A percentile compares a stretch with the other conserved stretches of the same genome.
Evolutionary conservation across 1,140 invertebrate species (phyloP).

Genomic region (Cherax quadricarinatus): DNA sequence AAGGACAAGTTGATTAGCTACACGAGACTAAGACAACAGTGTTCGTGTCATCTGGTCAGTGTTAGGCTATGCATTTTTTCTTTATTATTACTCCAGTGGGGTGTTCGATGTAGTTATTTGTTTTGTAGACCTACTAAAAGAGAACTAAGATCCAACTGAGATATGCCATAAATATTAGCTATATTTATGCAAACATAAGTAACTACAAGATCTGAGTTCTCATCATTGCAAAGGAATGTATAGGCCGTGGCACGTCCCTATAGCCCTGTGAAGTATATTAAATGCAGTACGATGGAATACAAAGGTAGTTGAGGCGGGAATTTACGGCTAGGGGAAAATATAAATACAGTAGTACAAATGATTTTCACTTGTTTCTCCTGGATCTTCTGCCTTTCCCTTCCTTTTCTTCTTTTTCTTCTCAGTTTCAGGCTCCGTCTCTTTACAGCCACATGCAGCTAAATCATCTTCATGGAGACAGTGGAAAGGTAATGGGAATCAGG

Average conservation of each 20-base stretch:
- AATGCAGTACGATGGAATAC: background rate
- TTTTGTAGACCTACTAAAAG: background rate
- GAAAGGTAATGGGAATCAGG: background rate
- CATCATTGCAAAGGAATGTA: background rate
- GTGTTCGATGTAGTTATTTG: background rate
- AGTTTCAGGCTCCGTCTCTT: background rate
- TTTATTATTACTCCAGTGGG: background rate
- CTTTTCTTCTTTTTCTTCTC: slow-evolving; percentile 67
- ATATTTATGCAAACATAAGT: no score
- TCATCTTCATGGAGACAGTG: slow-evolving; percentile 52
- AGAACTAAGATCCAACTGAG: background rate
- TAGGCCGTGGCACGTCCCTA: background rate
- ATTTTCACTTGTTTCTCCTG: background rate
- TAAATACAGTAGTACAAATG: background rate
- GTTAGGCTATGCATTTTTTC: background rate
- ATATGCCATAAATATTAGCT: background rate
- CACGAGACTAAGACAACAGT: background rate
- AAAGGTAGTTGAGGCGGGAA: background rate
- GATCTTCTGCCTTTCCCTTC: slow-evolving; percentile 32
- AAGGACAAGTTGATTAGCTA: background rate
- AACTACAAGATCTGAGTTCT: slow-evolving; percentile 3
- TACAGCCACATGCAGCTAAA: slow-evolving; percentile 48
- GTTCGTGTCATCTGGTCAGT: background rate
- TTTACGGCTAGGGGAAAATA: slow-evolving; percentile 4
- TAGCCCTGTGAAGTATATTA: background rate